Evolutionary conservation across 2,797 vertebrate species (phyloP).

Genomic region (Odontamblyopus rebecca): DNA sequence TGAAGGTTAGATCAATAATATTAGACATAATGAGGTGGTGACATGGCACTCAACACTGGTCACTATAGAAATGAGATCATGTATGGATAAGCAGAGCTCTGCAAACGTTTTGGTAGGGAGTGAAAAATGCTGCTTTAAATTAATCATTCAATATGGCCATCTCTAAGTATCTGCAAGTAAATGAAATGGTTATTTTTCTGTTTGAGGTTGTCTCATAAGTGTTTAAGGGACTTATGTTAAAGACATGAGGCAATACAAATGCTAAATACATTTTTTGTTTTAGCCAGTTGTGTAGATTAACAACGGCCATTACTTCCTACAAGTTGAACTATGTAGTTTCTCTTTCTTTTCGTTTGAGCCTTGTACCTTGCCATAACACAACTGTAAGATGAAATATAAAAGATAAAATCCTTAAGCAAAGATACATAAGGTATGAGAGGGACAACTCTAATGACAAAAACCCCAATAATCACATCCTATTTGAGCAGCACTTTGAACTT

Average conservation of each 20-base stretch:
- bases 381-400: not conserved
- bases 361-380: not conserved
- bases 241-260: too few relatives aligned
- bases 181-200: not conserved
- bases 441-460: not conserved
- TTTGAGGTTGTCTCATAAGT: too few relatives aligned
- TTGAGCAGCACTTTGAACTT: constrained; percentile 49
- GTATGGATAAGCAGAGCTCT: not conserved
- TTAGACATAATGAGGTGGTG: constrained; percentile 27
- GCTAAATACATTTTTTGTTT: too few relatives aligned
- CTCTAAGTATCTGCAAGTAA: not conserved
- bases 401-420: constrained; percentile 4
- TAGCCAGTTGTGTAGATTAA: too few relatives aligned
- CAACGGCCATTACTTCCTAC: not conserved
- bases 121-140: not conserved
- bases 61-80: constrained; percentile 5
- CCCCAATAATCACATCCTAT: constrained; percentile 37
- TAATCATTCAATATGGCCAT: not conserved
- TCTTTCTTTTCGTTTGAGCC: not conserved
- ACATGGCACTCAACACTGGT: constrained; percentile 21
- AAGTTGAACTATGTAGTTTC: not conserved
- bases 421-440: constrained; percentile 4
- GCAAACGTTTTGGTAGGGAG: not conserved
- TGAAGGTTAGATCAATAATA: constrained; percentile 31
- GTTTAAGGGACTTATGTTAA: too few relatives aligned